Evolutionary conservation across 2,797 vertebrate genomes (phyloP), one percentile per base, ranked within the genome.

Genomic region (Diplodus puntazzo): DNA sequence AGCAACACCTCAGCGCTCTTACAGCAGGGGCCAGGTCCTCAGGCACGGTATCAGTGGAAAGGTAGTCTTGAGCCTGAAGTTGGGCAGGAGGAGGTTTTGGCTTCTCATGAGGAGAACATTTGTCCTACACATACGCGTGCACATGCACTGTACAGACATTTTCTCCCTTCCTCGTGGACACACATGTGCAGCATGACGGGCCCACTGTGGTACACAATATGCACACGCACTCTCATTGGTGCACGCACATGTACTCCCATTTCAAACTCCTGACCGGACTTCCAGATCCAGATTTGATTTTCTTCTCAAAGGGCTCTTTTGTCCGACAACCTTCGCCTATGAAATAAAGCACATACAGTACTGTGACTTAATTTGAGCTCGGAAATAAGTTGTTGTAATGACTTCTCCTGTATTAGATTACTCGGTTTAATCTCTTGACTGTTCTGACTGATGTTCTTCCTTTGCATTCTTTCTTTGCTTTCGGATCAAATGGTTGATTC

Each of bases 291-390:
- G 86, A 93, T 92, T 87, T 74, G 85, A 89, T 88, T 89, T 88
- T 89, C 70, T 58, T 61, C 70, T 92, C 75, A 93, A 92, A 91
- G 81, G 69, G n/a, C 20, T 54, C 74, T 79, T 92, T 92, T 94
- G 89, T 93, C 43, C 1, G 61, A 55, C 46, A 42, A 84, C 59
- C 55, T 81, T 75, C 79, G 69, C 79, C 58, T 48, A 21, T 76
- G 46, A 87, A 87, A 61, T 58, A 48, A 65, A 75, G 74, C 18
- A 75, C 77, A 69, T 83, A 67, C 76, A 65, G 78, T 80, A 68
- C 79, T 66, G 76, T 88, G 89, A 77, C 79, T 82, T 73, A 53
- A 88, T 91, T 88, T 87, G 59, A 86, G 86, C 43, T 68, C 55
- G 70, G 84, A 87, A 90, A 80, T 48, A 85, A 68, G 63, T 81